Conservation (phyloP, 2,113 vertebrate genomes). For the Pachypanchax playfairii region DNA sequence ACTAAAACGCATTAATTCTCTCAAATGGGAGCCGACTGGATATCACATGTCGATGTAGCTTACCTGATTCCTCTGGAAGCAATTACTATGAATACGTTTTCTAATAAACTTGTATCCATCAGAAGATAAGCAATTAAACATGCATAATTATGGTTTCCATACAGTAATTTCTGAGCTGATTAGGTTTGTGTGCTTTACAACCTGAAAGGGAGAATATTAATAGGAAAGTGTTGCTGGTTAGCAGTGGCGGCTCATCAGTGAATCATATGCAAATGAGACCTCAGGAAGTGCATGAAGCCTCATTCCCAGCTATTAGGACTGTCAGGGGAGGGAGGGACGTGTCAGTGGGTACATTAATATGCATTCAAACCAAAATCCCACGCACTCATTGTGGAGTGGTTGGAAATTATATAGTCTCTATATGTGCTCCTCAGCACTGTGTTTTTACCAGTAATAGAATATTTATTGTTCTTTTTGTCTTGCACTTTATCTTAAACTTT, state of each 20-base stretch:
- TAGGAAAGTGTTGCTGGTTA: conserved; percentile 67
- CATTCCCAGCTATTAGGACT: conserved; percentile 66
- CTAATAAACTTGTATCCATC: conserved; percentile 82
- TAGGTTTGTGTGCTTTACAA: conserved; percentile 79
- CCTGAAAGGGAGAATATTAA: conserved; percentile 76
- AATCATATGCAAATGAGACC: conserved; percentile 75
- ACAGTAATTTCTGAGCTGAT: conserved; percentile 80
- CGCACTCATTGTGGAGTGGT: conserved; percentile 29
- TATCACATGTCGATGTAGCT: conserved; percentile 63
- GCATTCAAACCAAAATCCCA: conserved; percentile 25
- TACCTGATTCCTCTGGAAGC: conserved; percentile 74
- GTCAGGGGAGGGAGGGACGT: conserved; percentile 65
- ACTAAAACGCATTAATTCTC: conserved; percentile 70
- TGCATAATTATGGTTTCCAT: conserved; percentile 78
- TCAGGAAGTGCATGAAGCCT: conserved; percentile 72
- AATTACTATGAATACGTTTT: conserved; percentile 79
- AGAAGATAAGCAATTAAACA: conserved; percentile 81
- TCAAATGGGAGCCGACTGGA: conserved; percentile 72
- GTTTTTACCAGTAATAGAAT: conserved; percentile 19
- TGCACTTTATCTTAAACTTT: not conserved
- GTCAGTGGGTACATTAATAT: conserved; percentile 37
- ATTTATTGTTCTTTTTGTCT: not conserved
- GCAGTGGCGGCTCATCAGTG: conserved; percentile 70
- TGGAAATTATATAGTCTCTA: conserved; percentile 39
- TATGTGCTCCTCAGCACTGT: conserved; percentile 5